Evolutionary conservation across 2,113 vertebrate species (phyloP).

Genomic region (Eulemur macaco): DNA sequence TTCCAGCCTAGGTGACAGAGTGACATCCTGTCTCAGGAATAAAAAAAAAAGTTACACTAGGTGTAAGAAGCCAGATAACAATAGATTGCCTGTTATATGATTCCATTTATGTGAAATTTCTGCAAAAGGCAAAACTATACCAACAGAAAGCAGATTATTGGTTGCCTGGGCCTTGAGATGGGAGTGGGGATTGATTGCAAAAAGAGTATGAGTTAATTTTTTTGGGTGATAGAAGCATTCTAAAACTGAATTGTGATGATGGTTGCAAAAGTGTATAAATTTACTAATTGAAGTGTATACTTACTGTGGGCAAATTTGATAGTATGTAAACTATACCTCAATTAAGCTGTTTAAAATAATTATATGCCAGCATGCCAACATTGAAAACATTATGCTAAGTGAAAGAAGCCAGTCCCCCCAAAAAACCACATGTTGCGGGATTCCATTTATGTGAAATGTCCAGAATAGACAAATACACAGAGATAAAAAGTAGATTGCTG

Average conservation of each 20-base stretch:
- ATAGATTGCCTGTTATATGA: neutral
- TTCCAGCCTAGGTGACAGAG: too few species aligned
- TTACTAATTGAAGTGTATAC: slow-evolving; percentile 6
- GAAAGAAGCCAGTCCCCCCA: neutral
- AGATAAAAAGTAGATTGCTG: neutral
- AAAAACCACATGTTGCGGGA: neutral
- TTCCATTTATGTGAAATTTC: slow-evolving; percentile 22
- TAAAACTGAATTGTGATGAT: neutral
- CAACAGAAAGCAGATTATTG: neutral
- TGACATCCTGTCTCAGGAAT: too few species aligned
- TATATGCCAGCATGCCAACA: neutral
- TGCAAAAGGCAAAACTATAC: neutral
- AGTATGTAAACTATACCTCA: slow-evolving; percentile 10
- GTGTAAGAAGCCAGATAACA: neutral
- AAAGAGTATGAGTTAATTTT: neutral
- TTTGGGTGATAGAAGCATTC: neutral
- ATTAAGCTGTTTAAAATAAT: neutral
- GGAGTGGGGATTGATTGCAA: neutral
- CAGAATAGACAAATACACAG: too few species aligned
- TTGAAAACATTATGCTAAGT: neutral
- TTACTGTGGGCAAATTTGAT: neutral
- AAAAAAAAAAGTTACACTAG: too few species aligned
- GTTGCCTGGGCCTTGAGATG: neutral
- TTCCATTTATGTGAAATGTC: too few species aligned
- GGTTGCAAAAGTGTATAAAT: neutral